Percentiles rank a stretch among this genome's conserved stretches.
These are phyloP conservation scores for Tor tambroides DNA, from an alignment of 2,113 vertebrate species.

Conservation along the genomic window DNA sequence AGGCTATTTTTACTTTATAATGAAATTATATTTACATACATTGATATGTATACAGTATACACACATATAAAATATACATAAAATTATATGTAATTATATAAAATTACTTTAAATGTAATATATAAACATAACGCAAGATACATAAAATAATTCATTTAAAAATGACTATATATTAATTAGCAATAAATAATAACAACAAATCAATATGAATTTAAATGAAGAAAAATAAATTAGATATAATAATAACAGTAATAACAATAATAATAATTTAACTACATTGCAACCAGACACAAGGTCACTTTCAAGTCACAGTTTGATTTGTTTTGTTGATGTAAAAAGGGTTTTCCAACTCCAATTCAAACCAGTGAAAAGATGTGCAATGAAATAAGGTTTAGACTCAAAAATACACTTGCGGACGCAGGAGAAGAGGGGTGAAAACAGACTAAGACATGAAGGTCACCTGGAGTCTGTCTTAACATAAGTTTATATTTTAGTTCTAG, in stretches of 20 bases:
- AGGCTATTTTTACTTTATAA: no score
- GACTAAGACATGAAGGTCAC: conserved; percentile 8
- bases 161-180: background rate
- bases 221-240: background rate
- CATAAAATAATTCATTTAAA: background rate
- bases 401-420: background rate
- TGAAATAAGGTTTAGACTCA: background rate
- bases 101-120: no score
- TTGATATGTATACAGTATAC: no score
- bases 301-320: background rate
- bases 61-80: no score
- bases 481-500: conserved; percentile 48
- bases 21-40: no score
- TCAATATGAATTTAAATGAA: no score
- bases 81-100: no score
- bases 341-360: background rate
- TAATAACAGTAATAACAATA: background rate
- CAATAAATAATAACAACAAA: background rate
- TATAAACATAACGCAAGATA: background rate
- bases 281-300: background rate
- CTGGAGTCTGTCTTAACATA: conserved; percentile 44
- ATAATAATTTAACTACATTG: background rate
- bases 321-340: background rate
- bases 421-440: background rate
- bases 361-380: background rate